Evolutionary conservation across 2,113 vertebrate genomes (phyloP).

Genomic region (Camelus bactrianus): DNA sequence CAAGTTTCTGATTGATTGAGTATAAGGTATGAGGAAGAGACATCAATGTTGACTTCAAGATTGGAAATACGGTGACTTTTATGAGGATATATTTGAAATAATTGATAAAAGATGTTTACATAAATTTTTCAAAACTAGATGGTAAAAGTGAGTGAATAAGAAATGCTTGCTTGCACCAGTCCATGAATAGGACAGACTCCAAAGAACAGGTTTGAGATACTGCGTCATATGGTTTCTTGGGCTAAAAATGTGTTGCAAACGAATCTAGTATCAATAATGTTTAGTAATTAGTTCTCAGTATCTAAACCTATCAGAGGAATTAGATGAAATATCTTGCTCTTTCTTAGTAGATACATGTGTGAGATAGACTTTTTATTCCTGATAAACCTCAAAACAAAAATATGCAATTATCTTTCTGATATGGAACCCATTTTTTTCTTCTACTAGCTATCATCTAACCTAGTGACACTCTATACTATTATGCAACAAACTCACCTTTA

Average conservation of each 20-base stretch:
- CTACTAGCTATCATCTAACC: background rate
- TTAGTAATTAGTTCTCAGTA: constrained; percentile 33
- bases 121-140: constrained; percentile 55
- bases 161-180: constrained; percentile 45
- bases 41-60: background rate
- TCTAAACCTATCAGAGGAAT: background rate
- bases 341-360: background rate
- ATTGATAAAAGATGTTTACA: background rate
- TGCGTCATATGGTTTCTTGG: constrained; percentile 58
- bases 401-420: background rate
- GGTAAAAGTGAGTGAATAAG: constrained; percentile 37
- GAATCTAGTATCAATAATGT: background rate
- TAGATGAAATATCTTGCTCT: background rate
- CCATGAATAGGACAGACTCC: constrained; percentile 46
- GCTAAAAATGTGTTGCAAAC: constrained; percentile 33
- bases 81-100: constrained; percentile 51
- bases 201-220: background rate
- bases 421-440: background rate
- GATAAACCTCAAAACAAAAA: background rate
- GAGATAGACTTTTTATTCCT: background rate
- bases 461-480: background rate
- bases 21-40: background rate
- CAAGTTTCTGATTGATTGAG: background rate
- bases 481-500: background rate
- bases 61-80: background rate